These are phyloP conservation scores for Carterocephalus palaemon DNA, from an alignment of 2,888 invertebrate genomes.

Conservation along the genomic window DNA sequence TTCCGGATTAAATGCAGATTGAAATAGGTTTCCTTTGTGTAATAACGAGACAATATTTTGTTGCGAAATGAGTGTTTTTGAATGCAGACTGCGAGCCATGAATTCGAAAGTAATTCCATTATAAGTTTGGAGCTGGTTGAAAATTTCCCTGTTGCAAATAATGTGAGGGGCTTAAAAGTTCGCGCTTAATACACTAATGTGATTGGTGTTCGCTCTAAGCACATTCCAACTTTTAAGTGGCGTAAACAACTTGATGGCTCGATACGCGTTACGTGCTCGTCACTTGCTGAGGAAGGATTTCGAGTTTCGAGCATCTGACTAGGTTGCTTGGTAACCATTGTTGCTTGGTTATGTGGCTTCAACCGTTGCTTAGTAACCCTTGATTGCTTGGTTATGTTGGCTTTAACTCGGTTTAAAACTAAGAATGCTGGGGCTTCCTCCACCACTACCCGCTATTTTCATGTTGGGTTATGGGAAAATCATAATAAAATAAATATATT, in stretches of 20 bases:
- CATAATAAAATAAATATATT: too few species aligned
- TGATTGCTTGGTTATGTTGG: too few species aligned
- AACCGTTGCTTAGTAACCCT: too few species aligned
- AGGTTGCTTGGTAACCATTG: too few species aligned
- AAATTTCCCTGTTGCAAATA: constrained; percentile 61
- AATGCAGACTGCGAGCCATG: constrained; percentile 46
- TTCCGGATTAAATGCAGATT: constrained; percentile 3
- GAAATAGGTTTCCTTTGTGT: constrained; percentile 16
- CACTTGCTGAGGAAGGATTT: constrained; percentile 18
- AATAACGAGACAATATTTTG: constrained; percentile 22
- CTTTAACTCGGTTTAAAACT: too few species aligned
- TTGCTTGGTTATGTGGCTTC: too few species aligned
- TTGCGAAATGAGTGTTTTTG: constrained; percentile 43
- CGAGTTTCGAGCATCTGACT: too few species aligned
- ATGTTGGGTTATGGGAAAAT: too few species aligned
- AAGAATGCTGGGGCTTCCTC: too few species aligned
- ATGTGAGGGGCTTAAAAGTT: constrained; percentile 52
- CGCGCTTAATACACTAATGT: constrained; percentile 57
- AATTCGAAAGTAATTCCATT: constrained; percentile 72
- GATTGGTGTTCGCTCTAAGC: constrained; percentile 55
- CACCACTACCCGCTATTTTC: too few species aligned
- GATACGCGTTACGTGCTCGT: too few species aligned
- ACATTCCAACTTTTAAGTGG: constrained; percentile 60
- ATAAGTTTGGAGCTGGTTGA: constrained; percentile 58
- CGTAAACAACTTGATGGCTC: constrained; percentile 54